A percentile compares a stretch with the other conserved stretches of the same genome.
Conservation (phyloP, 2,888 invertebrate species). For the Spisula subtruncata region DNA sequence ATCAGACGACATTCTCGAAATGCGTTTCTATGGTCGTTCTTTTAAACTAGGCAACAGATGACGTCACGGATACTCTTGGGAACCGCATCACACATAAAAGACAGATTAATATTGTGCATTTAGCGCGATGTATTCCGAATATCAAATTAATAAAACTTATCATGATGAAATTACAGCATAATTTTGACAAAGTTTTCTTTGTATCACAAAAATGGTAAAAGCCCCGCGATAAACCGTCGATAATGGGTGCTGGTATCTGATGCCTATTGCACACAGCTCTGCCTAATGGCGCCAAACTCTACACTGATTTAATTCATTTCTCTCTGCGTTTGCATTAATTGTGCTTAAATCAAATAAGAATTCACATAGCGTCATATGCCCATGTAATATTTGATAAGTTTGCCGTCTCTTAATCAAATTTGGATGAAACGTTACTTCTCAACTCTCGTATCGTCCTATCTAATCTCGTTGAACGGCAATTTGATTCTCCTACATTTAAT, state of each 20-base stretch:
- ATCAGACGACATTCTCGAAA: background rate
- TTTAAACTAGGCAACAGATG: background rate
- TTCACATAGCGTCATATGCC: constrained; percentile 21
- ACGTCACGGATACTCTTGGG: background rate
- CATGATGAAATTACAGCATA: constrained; percentile 46
- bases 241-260: constrained; percentile 58
- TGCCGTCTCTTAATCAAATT: constrained; percentile 23
- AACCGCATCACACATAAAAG: constrained; percentile 13
- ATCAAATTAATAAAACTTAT: constrained; percentile 38
- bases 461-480: background rate
- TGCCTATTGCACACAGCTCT: constrained; percentile 43
- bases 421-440: constrained; percentile 18
- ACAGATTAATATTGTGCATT: constrained; percentile 23
- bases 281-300: constrained; percentile 64
- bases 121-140: constrained; percentile 28
- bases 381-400: constrained; percentile 42
- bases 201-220: constrained; percentile 43
- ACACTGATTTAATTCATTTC: constrained; percentile 58
- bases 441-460: background rate
- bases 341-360: constrained; percentile 48
- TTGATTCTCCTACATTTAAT: background rate
- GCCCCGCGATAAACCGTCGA: constrained; percentile 57
- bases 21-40: background rate
- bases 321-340: constrained; percentile 48
- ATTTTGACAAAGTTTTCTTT: constrained; percentile 57